phyloP scores from a whole-genome alignment of 2,113 vertebrate species.

The Xiphorhynchus elegans region DNA sequence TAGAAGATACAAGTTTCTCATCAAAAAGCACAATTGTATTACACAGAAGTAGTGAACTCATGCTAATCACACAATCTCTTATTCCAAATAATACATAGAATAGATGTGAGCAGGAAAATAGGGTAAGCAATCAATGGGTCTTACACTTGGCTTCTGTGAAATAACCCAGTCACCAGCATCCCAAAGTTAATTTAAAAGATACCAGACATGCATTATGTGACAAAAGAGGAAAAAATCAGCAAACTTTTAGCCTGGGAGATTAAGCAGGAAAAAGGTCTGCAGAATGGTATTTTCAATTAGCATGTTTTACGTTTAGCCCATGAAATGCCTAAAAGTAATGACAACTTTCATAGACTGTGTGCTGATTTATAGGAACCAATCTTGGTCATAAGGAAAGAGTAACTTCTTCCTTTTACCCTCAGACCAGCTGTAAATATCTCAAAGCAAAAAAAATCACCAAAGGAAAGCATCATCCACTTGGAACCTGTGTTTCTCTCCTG shows the following conservation, averaged over 20 bases:
- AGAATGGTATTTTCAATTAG: constrained; percentile 66
- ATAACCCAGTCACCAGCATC: neutral
- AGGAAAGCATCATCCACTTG: neutral
- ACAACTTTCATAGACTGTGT: neutral
- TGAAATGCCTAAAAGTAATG: constrained; percentile 52
- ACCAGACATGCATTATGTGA: neutral
- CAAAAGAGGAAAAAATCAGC: constrained; percentile 4
- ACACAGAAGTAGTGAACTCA: neutral
- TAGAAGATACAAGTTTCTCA: neutral
- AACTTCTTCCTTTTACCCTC: neutral
- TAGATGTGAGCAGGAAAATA: neutral
- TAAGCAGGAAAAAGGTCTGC: constrained; percentile 8
- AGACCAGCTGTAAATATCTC: constrained; percentile 21
- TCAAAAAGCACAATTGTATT: neutral
- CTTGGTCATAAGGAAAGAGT: neutral
- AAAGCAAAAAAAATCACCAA: neutral
- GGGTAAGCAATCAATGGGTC: neutral
- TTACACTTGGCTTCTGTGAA: constrained; percentile 18
- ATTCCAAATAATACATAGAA: constrained; percentile 4
- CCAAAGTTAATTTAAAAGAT: constrained; percentile 36
- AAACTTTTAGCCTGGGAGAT: constrained; percentile 48
- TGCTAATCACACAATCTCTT: constrained; percentile 15
- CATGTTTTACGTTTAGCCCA: constrained; percentile 20
- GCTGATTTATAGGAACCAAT: constrained; percentile 43
- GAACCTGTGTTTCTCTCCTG: neutral